Base-by-base conservation (phyloP, 35 echinoderm and acorn worm genomes). In the Ophioderma brevispina region DNA sequence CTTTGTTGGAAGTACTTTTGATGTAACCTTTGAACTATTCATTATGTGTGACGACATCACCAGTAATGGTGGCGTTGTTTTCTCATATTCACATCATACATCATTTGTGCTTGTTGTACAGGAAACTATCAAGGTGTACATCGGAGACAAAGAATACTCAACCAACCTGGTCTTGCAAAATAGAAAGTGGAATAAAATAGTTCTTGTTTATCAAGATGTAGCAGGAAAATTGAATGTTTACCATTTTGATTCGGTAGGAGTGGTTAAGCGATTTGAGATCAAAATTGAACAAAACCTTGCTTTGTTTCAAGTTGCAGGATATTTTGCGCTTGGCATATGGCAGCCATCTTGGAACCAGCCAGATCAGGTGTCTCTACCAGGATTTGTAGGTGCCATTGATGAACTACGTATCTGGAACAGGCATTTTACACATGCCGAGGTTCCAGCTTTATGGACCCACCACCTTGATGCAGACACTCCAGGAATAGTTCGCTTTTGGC, bases 351-450 rank as follows among this genome's bases (percentile, higher is more conserved):
- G 77, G 77, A 35, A 63, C 55, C 33, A 39, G 37, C 35, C 50
- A 36, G 52, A 79, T 70, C 88, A 94, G n/a, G 76, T 82, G 21
- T 37, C 95, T 30, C 19, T 97, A 42, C 84, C 63, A 83, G 75
- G 81, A 38, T 93, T 94, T 49, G 33, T 37, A 35, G 95, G 95
- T 38, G 78, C 43, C 23, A 85, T 97, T 31, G 91, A 94, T 94
- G 95, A 97, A 39, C 41, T 97, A 17, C 59, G 95, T 39, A 89
- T 94, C 32, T 97, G 95, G 95, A 97, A 94, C 56, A 87, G 80
- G 79, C 40, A 84, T 50, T 90, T 97, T 30, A 93, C 80, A 50
- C 92, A 91, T 23, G 84, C 84, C 15, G 91, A 90, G 64, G 76
- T 94, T 49, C 21, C 78, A 87, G 89, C 82, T 23, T 81, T 97